Evolutionary conservation across 2,113 vertebrate species (phyloP), one percentile per base, ranked within the genome.

Genomic region (Mus pahari): DNA sequence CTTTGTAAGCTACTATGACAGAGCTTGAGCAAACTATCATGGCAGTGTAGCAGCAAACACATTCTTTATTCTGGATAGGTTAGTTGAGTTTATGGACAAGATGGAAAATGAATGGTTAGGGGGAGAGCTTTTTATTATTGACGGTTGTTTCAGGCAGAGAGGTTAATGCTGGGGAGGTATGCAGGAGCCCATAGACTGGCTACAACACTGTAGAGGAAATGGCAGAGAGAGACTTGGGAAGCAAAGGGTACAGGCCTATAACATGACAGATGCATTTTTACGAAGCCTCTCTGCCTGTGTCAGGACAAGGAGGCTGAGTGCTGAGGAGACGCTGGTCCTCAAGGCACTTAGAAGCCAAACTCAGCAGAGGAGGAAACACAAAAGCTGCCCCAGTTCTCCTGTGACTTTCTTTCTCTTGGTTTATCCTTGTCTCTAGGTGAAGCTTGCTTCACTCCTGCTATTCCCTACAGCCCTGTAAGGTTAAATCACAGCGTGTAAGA

Each of bases 1-100:
- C 81, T 95, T 75, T 60, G 28, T 73, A 82, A 94, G 20, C 28
- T 31, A 16, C 55, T 16, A 2, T 68, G 53, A n/a, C 19, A 22
- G 36, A 48, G 10, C 64, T 5, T 66, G 70, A 84, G 16, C 2
- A 3, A 31, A 68, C 22, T 39, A 26, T 24, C n/a, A 50, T 10
- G 5, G 3, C 64, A 36, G 53, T 83, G 4, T 74, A 68, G 9
- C 42, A 87, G 22, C 12, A 60, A 50, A 17, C 28, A 28, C 39
- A 20, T 26, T 33, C 31, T 91, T 68, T 90, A 26, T 39, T 26
- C 64, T 5, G 48, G 42, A 26, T 53, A 73, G 86, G 28, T 75
- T 66, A 96, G 58, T 73, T 93, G 39, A 26, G 39, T 96, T 55
- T 68, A 39, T 89, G 60, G 50, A 94, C 12, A 58, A 75, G 20